Percentiles rank a stretch among this genome's conserved stretches.
Evolutionary conservation across 2,888 invertebrate genomes (phyloP).

Genomic region (Linyphia triangularis): DNA sequence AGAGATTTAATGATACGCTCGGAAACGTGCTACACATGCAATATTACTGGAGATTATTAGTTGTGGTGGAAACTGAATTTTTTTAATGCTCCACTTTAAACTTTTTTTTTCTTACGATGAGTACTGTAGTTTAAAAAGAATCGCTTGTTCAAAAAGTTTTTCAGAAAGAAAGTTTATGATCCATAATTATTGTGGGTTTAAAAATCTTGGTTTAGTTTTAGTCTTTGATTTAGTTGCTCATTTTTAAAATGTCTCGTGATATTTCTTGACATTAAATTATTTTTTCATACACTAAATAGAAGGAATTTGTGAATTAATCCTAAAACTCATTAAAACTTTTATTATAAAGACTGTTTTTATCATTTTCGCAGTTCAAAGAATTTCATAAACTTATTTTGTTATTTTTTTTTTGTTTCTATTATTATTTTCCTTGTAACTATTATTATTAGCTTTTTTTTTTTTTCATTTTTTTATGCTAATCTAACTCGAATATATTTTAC

Average conservation of each 20-base stretch:
- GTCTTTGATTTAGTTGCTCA: not conserved
- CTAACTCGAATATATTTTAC: too few species aligned
- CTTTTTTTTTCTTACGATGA: not conserved
- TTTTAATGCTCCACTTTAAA: constrained; percentile 16
- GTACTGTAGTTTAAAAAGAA: not conserved
- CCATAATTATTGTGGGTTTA: constrained; percentile 36
- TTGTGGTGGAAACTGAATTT: not conserved
- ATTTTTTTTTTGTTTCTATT: too few species aligned
- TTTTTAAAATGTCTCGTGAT: not conserved
- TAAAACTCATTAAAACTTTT: too few species aligned
- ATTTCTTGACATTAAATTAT: not conserved
- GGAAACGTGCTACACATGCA: constrained; percentile 46
- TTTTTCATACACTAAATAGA: not conserved
- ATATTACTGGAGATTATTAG: constrained; percentile 36
- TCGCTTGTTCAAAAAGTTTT: not conserved
- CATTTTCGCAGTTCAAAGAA: not conserved
- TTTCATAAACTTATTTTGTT: not conserved
- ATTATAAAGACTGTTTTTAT: not conserved
- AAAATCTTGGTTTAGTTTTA: constrained; percentile 5
- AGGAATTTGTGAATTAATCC: not conserved
- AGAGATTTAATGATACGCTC: constrained; percentile 68
- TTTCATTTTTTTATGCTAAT: too few species aligned
- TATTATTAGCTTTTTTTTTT: too few species aligned
- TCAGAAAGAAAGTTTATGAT: constrained; percentile 7
- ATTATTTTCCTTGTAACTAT: too few species aligned